These are phyloP conservation scores for Fregata magnificens DNA, from an alignment of 2,113 vertebrate species.

Conservation along the genomic window DNA sequence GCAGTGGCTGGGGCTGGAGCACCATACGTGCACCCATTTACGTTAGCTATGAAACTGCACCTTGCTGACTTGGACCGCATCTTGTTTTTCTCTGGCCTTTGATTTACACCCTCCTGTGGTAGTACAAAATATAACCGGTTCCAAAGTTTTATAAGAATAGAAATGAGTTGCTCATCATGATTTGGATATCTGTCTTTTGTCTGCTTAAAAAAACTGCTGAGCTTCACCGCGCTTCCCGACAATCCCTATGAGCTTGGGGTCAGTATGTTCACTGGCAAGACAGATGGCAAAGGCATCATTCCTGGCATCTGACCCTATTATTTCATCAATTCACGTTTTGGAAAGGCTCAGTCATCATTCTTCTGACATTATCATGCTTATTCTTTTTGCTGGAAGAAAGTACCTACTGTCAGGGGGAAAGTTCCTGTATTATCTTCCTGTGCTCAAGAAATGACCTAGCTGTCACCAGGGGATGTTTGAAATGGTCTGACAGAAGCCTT, in stretches of 20 bases:
- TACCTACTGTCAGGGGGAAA: not conserved
- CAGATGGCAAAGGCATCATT: not conserved
- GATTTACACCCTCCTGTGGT: not conserved
- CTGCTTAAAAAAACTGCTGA: not conserved
- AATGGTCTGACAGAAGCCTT: not conserved
- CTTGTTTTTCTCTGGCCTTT: not conserved
- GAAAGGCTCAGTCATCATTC: not conserved
- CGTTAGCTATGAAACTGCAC: rapidly evolving
- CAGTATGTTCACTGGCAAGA: not conserved
- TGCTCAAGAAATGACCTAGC: not conserved
- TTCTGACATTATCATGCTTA: not conserved
- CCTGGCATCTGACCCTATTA: not conserved
- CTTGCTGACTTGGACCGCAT: not conserved
- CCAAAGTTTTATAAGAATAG: not conserved
- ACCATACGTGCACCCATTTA: rapidly evolving
- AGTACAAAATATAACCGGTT: not conserved
- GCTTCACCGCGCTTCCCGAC: not conserved
- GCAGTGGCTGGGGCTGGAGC: not conserved
- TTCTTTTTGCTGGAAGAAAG: not conserved
- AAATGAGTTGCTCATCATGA: not conserved
- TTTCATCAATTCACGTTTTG: not conserved
- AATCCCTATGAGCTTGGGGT: not conserved
- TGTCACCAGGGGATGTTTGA: not conserved
- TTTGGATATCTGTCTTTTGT: not conserved
- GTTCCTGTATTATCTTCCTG: not conserved